Conservation (phyloP, 1,140 invertebrate genomes). For the Ceratina japonica region DNA sequence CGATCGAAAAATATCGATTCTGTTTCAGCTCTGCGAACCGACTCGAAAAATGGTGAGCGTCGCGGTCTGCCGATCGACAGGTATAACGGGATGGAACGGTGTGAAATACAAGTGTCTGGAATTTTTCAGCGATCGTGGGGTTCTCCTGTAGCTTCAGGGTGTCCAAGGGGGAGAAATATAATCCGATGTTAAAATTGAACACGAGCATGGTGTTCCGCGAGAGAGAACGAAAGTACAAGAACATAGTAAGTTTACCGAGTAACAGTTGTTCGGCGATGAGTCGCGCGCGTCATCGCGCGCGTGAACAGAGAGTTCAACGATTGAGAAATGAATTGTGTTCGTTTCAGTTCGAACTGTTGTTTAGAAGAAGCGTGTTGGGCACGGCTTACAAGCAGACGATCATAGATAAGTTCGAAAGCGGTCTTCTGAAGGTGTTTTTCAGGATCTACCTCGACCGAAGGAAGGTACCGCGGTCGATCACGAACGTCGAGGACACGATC, state of each 20-base stretch:
- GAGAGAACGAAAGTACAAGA: conserved; percentile 83
- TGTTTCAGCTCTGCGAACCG: conserved; percentile 77
- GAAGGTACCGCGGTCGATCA: conserved; percentile 85
- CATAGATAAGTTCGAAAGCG: conserved; percentile 85
- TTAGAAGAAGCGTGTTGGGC: conserved; percentile 80
- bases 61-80: neutral
- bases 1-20: neutral
- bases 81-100: neutral
- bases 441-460: conserved; percentile 86
- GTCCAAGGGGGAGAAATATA: conserved; percentile 84
- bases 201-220: conserved; percentile 80
- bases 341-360: conserved; percentile 77
- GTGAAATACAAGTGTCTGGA: neutral
- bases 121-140: conserved; percentile 82
- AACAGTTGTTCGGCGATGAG: too few relatives aligned
- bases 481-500: conserved; percentile 84
- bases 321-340: too few relatives aligned
- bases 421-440: conserved; percentile 87
- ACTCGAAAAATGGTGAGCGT: conserved; percentile 77
- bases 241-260: conserved; percentile 77
- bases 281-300: too few relatives aligned
- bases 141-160: conserved; percentile 86
- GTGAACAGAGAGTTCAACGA: too few relatives aligned
- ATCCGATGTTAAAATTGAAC: conserved; percentile 80
- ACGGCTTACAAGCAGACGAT: conserved; percentile 83